Evolutionary conservation across 2,888 invertebrate species (phyloP).

Genomic region (Drosophila ustulata): DNA sequence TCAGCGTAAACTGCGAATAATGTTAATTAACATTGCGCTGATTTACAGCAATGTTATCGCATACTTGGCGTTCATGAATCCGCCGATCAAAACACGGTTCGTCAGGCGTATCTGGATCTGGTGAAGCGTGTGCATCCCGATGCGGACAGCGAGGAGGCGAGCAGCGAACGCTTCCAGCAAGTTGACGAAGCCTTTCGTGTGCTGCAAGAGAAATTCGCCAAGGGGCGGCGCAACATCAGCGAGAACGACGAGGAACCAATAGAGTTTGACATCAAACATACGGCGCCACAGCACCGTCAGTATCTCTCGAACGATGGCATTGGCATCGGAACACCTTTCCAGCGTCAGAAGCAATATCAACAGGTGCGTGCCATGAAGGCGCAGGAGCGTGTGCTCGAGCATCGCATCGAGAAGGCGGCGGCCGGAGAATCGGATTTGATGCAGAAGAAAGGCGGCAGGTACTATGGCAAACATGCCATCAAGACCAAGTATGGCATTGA

Average conservation of each 20-base stretch:
- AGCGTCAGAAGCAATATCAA: conserved; percentile 91
- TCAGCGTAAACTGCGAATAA: neutral
- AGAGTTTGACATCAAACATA: conserved; percentile 91
- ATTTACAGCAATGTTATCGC: conserved; percentile 88
- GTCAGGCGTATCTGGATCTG: conserved; percentile 90
- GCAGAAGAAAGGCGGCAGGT: conserved; percentile 86
- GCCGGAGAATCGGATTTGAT: conserved; percentile 88
- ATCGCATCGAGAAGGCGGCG: conserved; percentile 87
- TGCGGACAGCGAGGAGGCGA: conserved; percentile 90
- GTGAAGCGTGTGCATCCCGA: conserved; percentile 95
- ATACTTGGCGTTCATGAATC: conserved; percentile 88
- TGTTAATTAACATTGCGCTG: neutral
- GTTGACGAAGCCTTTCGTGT: conserved; percentile 91
- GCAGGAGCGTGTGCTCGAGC: conserved; percentile 87
- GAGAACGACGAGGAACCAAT: conserved; percentile 85
- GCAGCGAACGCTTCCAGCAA: conserved; percentile 90
- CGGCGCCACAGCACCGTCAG: conserved; percentile 92
- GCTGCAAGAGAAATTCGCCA: conserved; percentile 89
- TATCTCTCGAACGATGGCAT: conserved; percentile 92
- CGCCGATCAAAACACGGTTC: conserved; percentile 90
- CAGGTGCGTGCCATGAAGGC: conserved; percentile 89
- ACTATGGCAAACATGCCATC: conserved; percentile 89
- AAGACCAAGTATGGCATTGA: conserved; percentile 94
- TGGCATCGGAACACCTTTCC: conserved; percentile 91
- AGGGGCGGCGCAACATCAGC: conserved; percentile 86